These are phyloP conservation scores for Heliconius hortense DNA, from an alignment of 2,888 invertebrate genomes.

Conservation along the genomic window DNA sequence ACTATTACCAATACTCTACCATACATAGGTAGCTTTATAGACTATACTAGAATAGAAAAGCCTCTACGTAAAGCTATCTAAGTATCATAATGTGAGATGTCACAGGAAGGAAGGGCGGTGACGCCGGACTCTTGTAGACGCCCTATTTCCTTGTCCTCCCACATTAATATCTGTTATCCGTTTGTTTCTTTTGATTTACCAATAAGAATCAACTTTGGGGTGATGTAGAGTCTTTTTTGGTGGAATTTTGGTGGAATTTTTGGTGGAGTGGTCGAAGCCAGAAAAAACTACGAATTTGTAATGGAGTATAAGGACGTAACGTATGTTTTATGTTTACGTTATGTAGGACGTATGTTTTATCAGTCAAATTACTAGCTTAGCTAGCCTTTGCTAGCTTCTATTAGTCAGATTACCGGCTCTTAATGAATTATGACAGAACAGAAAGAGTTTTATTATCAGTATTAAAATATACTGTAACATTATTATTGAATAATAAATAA, in stretches of 20 bases:
- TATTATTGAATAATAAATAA: too few relatives aligned
- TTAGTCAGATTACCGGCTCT: too few relatives aligned
- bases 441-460: too few relatives aligned
- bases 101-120: slow-evolving; percentile 36
- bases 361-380: too few relatives aligned
- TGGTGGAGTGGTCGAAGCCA: not conserved
- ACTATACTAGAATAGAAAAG: not conserved
- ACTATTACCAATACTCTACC: not conserved
- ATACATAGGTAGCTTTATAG: not conserved
- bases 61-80: not conserved
- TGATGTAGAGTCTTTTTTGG: not conserved
- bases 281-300: not conserved
- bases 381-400: too few relatives aligned
- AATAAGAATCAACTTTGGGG: slow-evolving; percentile 6
- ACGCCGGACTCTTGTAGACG: slow-evolving; percentile 22
- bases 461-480: too few relatives aligned
- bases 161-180: slow-evolving; percentile 29
- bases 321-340: too few relatives aligned
- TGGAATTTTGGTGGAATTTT: not conserved
- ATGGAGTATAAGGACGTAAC: not conserved
- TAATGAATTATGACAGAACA: too few relatives aligned
- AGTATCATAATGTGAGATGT: slow-evolving; percentile 24
- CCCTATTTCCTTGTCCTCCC: slow-evolving; percentile 25
- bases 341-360: too few relatives aligned
- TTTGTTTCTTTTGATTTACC: slow-evolving; percentile 18